phyloP scores from a whole-genome alignment of 2,113 vertebrate genomes.

The Mesocricetus auratus region DNA sequence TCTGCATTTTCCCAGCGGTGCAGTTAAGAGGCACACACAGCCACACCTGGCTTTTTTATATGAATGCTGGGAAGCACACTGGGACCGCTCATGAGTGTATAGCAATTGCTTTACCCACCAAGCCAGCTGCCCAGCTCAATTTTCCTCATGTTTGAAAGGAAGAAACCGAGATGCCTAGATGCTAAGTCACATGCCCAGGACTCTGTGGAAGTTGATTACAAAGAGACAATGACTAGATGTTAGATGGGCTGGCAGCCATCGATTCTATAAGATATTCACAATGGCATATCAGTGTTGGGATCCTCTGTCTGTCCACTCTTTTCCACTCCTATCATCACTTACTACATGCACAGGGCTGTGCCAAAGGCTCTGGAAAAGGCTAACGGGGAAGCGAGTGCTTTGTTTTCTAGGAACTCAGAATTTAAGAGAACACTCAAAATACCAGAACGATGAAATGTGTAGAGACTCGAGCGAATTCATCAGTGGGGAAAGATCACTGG shows the following conservation, averaged over 20 bases:
- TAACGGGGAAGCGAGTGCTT: background rate
- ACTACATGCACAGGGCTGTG: background rate
- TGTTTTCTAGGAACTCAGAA: slow-evolving; percentile 51
- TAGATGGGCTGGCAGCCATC: background rate
- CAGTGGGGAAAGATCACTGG: slow-evolving; percentile 17
- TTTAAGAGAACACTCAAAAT: slow-evolving; percentile 52
- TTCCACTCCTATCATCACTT: background rate
- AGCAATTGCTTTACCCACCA: background rate
- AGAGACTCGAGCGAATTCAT: slow-evolving; percentile 30
- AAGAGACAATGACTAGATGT: background rate
- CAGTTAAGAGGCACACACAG: background rate
- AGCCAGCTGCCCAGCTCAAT: background rate
- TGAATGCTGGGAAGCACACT: background rate
- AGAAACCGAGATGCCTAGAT: slow-evolving; percentile 5
- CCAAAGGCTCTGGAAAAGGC: slow-evolving; percentile 30
- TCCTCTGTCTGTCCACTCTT: background rate
- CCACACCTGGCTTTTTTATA: background rate
- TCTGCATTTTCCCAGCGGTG: no score
- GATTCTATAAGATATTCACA: background rate
- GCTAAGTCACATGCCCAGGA: background rate
- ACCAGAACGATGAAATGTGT: slow-evolving; percentile 23
- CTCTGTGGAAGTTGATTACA: background rate
- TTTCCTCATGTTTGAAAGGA: background rate
- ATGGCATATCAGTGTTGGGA: background rate
- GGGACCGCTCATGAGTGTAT: no score